phyloP scores from a whole-genome alignment of 2,113 vertebrate genomes.

The Anseranas semipalmata region DNA sequence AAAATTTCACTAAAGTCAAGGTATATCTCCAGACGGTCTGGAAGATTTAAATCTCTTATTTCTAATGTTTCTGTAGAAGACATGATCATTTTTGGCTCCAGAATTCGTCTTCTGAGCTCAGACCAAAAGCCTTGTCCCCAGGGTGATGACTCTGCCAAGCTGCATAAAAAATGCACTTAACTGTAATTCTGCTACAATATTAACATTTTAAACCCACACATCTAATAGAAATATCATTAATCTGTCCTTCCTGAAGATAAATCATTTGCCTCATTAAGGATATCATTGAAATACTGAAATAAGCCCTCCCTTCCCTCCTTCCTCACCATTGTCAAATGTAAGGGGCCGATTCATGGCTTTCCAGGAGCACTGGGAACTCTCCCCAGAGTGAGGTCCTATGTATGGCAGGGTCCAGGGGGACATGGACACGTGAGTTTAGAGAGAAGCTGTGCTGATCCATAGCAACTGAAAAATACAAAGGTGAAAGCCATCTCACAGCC shows the following conservation, averaged over 20 bases:
- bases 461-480: not conserved
- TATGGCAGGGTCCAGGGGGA: not conserved
- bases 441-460: not conserved
- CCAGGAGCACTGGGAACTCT: not conserved
- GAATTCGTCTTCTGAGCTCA: not conserved
- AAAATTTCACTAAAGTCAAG: not conserved
- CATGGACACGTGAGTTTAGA: not conserved
- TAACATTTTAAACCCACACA: not conserved
- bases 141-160: not conserved
- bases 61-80: not conserved
- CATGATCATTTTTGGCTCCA: not conserved
- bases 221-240: not conserved
- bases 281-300: not conserved
- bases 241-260: not conserved
- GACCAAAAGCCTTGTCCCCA: not conserved
- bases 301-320: not conserved
- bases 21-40: not conserved
- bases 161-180: not conserved
- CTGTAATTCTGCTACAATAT: not conserved
- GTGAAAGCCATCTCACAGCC: constrained; percentile 3
- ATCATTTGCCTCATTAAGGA: not conserved
- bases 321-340: not conserved
- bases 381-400: not conserved
- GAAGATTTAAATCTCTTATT: not conserved
- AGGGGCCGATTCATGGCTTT: not conserved